Conservation (phyloP, 1,140 invertebrate species). For the Agrilus planipennis region DNA sequence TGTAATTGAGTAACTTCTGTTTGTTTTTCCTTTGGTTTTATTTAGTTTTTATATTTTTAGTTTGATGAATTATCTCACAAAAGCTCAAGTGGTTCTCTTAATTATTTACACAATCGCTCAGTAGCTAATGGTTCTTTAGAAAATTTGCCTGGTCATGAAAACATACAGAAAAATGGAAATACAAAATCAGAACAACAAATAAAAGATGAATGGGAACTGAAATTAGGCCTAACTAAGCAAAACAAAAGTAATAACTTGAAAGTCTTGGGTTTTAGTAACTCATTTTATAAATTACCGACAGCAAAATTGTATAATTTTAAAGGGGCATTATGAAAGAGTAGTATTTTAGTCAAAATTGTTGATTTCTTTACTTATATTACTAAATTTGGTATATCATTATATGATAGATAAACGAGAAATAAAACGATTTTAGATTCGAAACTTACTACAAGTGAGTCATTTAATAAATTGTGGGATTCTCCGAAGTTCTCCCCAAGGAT, state of each 20-base stretch:
- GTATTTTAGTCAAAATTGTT: too few species aligned
- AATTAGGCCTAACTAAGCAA: constrained; percentile 58
- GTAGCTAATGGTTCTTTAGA: constrained; percentile 41
- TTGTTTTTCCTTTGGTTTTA: background rate
- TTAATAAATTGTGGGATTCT: constrained; percentile 32
- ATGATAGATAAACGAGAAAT: too few species aligned
- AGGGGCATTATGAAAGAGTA: too few species aligned
- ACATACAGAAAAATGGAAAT: constrained; percentile 10
- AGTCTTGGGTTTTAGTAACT: too few species aligned
- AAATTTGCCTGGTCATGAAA: constrained; percentile 40
- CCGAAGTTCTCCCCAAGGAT: constrained; percentile 30
- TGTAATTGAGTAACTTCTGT: constrained; percentile 31
- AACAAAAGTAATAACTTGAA: too few species aligned
- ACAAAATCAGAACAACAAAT: constrained; percentile 36
- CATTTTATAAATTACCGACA: too few species aligned
- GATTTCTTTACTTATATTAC: too few species aligned
- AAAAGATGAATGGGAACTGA: constrained; percentile 73
- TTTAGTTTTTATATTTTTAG: constrained; percentile 28
- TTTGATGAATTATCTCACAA: constrained; percentile 81
- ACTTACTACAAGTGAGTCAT: constrained; percentile 19
- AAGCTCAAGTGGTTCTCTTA: constrained; percentile 72
- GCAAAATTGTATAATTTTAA: too few species aligned
- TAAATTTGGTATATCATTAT: too few species aligned
- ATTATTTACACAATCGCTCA: constrained; percentile 34
- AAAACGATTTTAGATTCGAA: too few species aligned